These are phyloP conservation scores for Dryocosmus kuriphilus DNA, from an alignment of 2,888 invertebrate species.

Conservation along the genomic window DNA sequence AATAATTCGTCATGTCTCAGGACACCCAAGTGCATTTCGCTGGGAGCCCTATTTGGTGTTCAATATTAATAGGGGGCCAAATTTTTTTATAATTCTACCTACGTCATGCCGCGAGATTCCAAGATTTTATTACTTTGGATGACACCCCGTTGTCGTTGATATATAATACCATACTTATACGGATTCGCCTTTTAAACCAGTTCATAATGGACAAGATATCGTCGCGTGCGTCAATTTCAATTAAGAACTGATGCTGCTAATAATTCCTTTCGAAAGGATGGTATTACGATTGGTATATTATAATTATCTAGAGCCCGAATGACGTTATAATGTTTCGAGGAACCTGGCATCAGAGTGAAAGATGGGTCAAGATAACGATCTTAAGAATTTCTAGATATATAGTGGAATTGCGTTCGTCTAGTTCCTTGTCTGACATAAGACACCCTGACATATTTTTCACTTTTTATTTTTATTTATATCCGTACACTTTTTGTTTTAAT, in stretches of 20 bases:
- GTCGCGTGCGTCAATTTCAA: slow-evolving; percentile 36
- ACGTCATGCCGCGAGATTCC: slow-evolving; percentile 25
- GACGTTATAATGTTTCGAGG: slow-evolving; percentile 19
- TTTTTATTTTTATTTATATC: not conserved
- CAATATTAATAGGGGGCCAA: slow-evolving; percentile 31
- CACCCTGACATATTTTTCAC: not conserved
- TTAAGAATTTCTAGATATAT: not conserved
- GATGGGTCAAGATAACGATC: slow-evolving; percentile 3
- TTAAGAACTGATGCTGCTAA: slow-evolving; percentile 29
- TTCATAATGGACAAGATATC: slow-evolving; percentile 9
- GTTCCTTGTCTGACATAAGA: not conserved
- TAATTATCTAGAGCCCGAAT: slow-evolving; percentile 2
- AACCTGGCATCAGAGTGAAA: not conserved
- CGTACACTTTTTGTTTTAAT: not conserved
- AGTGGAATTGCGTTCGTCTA: not conserved
- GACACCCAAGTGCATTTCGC: slow-evolving; percentile 32
- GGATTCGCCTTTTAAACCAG: slow-evolving; percentile 14
- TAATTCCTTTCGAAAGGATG: slow-evolving; percentile 18
- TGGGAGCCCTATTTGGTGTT: slow-evolving; percentile 14
- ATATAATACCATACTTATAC: slow-evolving; percentile 27
- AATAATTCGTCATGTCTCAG: not conserved
- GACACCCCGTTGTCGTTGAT: slow-evolving; percentile 31
- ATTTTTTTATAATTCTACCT: slow-evolving; percentile 24
- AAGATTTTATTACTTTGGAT: slow-evolving; percentile 31
- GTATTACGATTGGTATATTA: not conserved